A percentile compares a stretch with the other conserved stretches of the same genome.
phyloP scores from a whole-genome alignment of 2,113 vertebrate species.

The Mormyrus iriodes region DNA sequence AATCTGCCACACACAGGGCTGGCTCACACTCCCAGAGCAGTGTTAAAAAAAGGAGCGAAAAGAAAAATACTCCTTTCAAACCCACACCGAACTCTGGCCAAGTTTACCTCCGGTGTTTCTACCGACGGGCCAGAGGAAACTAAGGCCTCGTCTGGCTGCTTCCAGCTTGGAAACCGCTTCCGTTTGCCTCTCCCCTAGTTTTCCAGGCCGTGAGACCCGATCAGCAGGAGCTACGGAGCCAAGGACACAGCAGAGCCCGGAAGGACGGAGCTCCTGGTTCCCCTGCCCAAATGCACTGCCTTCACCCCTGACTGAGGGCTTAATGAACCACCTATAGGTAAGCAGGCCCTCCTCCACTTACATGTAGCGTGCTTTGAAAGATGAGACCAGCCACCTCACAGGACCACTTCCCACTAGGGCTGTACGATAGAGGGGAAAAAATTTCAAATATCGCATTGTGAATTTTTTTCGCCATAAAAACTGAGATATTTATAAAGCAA shows the following conservation, averaged over 20 bases:
- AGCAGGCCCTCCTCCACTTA: background rate
- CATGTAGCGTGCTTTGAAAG: background rate
- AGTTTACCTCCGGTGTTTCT: background rate
- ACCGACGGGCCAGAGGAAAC: background rate
- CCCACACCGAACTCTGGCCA: background rate
- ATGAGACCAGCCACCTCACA: background rate
- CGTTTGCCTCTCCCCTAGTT: background rate
- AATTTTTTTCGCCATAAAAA: background rate
- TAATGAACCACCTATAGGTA: background rate
- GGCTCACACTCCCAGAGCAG: too few relatives aligned
- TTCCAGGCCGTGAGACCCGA: background rate
- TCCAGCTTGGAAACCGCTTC: background rate
- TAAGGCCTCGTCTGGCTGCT: background rate
- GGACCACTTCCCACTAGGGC: background rate
- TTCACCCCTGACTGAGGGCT: background rate
- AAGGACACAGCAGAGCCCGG: background rate
- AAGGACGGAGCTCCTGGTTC: background rate
- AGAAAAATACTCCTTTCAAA: background rate
- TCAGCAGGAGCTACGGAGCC: background rate
- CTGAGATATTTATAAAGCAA: too few relatives aligned
- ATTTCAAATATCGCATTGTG: background rate
- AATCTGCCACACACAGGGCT: background rate
- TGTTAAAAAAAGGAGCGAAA: too few relatives aligned
- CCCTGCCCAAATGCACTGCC: background rate
- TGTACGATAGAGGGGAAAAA: background rate